These are phyloP conservation scores for Chiloscyllium plagiosum DNA, from an alignment of 2,113 vertebrate species.

Conservation along the genomic window DNA sequence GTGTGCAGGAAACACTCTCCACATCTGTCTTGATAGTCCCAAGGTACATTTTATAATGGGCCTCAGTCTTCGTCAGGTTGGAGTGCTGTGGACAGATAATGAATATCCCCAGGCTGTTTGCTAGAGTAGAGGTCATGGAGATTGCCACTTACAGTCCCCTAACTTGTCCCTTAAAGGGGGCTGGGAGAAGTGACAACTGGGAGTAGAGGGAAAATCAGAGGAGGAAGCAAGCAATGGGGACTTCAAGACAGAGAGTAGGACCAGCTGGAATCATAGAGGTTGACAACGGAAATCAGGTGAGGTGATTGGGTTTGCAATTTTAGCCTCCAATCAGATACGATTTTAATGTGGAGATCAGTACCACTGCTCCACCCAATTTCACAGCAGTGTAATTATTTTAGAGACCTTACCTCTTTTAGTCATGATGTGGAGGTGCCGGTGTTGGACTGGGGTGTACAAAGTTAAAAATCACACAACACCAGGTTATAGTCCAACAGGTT, in stretches of 20 bases:
- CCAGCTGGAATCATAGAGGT: neutral
- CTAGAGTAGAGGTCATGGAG: neutral
- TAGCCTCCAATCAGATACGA: neutral
- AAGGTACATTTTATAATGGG: neutral
- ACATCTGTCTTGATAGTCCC: no score
- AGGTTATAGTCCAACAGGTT: no score
- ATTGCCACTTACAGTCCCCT: neutral
- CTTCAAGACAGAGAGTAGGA: neutral
- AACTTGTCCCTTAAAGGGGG: neutral
- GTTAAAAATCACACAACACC: no score
- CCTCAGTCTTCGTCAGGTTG: neutral
- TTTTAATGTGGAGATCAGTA: neutral
- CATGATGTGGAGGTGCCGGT: no score
- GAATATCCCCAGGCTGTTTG: neutral
- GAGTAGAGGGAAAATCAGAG: no score
- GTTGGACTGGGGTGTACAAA: no score
- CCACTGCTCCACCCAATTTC: neutral
- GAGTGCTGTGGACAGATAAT: neutral
- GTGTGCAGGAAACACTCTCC: no score
- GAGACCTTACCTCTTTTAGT: no score
- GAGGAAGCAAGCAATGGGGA: no score
- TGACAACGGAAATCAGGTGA: neutral
- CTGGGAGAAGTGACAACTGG: no score
- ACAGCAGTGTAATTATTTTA: neutral
- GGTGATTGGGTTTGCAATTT: neutral